A percentile compares a stretch with the other conserved stretches of the same genome.
Evolutionary conservation across 1,140 invertebrate species (phyloP).

Genomic region (Sminthurides bifidus): DNA sequence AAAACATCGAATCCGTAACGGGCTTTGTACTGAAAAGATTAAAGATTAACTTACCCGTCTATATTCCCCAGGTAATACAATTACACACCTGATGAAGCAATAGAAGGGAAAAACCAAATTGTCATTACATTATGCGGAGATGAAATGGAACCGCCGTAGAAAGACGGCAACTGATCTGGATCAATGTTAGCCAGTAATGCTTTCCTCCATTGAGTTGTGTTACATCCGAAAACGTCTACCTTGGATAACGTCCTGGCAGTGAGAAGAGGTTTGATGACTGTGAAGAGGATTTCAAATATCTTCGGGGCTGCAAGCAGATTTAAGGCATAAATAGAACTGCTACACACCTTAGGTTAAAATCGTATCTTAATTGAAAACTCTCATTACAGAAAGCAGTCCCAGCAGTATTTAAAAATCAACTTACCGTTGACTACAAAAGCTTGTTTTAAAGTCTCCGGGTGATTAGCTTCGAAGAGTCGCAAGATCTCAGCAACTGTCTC

Average conservation of each 20-base stretch:
- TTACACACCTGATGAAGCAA: not conserved
- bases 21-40: not conserved
- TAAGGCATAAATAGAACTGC: not conserved
- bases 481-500: conserved; percentile 17
- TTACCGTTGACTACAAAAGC: conserved; percentile 26
- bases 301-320: conserved; percentile 54
- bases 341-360: not conserved
- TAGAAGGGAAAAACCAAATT: not conserved
- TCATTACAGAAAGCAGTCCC: not conserved
- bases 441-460: conserved; percentile 27
- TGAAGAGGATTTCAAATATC: conserved; percentile 75
- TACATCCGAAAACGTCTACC: conserved; percentile 66
- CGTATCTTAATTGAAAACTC: not conserved
- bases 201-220: conserved; percentile 61
- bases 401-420: conserved; percentile 3
- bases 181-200: conserved; percentile 52
- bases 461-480: conserved; percentile 20
- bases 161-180: conserved; percentile 57
- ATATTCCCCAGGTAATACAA: not conserved
- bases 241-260: conserved; percentile 80
- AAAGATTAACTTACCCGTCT: not conserved
- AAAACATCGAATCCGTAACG: not conserved
- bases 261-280: conserved; percentile 72
- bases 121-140: not conserved
- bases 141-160: conserved; percentile 53